A percentile compares a stretch with the other conserved stretches of the same genome.
phyloP scores from a whole-genome alignment of 2,113 vertebrate species.

The Blennius ocellaris region DNA sequence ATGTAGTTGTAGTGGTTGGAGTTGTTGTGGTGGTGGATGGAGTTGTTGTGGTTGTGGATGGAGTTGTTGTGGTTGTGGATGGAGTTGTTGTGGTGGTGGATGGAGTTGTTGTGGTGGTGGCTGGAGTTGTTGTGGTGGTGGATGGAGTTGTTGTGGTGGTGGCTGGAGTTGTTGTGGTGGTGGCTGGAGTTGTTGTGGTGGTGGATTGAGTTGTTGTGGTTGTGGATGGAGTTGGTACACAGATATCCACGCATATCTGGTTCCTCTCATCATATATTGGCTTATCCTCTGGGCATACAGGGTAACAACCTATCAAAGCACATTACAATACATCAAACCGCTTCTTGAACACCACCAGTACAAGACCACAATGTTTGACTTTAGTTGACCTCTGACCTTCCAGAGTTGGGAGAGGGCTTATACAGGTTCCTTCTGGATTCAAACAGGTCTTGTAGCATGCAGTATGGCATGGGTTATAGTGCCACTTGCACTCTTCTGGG shows the following conservation, averaged over 20 bases:
- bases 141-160: not conserved
- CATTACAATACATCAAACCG: not conserved
- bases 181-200: not conserved
- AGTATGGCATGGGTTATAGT: constrained; percentile 90
- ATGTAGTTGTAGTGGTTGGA: not conserved
- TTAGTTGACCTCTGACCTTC: constrained; percentile 85
- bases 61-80: too few relatives aligned
- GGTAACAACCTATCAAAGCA: constrained; percentile 90
- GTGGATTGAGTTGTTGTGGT: not conserved
- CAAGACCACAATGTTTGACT: too few relatives aligned
- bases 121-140: not conserved
- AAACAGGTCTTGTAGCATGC: constrained; percentile 86
- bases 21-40: not conserved
- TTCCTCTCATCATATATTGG: constrained; percentile 89
- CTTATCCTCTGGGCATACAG: constrained; percentile 85
- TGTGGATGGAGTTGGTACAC: constrained; percentile 40
- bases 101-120: not conserved
- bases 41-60: not conserved
- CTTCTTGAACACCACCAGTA: not conserved
- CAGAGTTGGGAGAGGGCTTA: constrained; percentile 84
- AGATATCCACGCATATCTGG: constrained; percentile 84
- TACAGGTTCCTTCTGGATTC: constrained; percentile 81
- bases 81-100: not conserved
- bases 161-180: not conserved
- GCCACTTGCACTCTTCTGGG: constrained; percentile 87